A percentile compares a stretch with the other conserved stretches of the same genome.
phyloP scores from a whole-genome alignment of 37 sponge, comb jelly and placozoan species.

The Amphimedon queenslandica region DNA sequence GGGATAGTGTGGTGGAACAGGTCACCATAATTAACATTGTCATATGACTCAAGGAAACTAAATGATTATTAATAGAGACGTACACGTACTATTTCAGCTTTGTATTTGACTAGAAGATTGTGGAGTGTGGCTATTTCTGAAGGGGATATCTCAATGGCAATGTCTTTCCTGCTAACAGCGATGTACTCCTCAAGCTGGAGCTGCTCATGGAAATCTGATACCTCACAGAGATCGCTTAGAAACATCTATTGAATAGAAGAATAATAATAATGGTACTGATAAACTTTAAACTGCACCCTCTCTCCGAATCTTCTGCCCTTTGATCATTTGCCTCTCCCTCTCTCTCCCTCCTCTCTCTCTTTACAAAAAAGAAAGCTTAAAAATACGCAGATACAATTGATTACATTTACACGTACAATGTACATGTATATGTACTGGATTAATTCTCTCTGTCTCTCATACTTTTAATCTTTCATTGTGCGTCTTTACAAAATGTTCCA shows the following conservation, averaged over 20 bases:
- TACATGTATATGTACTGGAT: no score
- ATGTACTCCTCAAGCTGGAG: conserved; percentile 87
- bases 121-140: conserved; percentile 69
- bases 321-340: no score
- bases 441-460: not conserved
- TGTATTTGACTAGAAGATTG: conserved; percentile 62
- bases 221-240: conserved; percentile 70
- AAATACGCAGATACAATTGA: no score
- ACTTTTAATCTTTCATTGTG: conserved; percentile 77
- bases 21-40: no score
- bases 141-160: conserved; percentile 67
- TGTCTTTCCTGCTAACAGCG: conserved; percentile 72
- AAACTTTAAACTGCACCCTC: not conserved
- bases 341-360: no score
- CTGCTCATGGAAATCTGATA: conserved; percentile 75
- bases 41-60: no score
- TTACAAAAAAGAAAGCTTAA: no score
- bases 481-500: conserved; percentile 66
- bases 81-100: conserved; percentile 52
- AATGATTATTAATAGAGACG: not conserved
- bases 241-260: conserved; percentile 17
- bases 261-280: not conserved
- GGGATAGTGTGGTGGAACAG: no score
- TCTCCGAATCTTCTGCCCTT: no score
- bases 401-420: no score